Conservation (phyloP, 2,888 invertebrate species). For the Stenodema calcarata region DNA sequence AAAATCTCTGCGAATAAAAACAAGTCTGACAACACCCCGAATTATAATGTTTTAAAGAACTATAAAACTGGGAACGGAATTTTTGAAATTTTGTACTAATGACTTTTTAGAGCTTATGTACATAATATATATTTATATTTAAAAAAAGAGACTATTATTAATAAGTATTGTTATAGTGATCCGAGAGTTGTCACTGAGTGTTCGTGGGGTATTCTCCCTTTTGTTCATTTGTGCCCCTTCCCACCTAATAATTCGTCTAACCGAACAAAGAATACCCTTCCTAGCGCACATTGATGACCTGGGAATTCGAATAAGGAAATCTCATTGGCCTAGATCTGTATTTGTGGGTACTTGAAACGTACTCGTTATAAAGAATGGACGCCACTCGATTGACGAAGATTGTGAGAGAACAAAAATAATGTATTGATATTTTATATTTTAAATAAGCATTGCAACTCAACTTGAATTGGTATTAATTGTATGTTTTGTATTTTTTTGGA, state of each 20-base stretch:
- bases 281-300: background rate
- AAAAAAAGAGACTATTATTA: slow-evolving; percentile 54
- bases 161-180: slow-evolving; percentile 49
- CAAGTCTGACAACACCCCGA: background rate
- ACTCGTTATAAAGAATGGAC: background rate
- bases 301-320: background rate
- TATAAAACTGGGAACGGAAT: background rate
- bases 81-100: slow-evolving; percentile 56
- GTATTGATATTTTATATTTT: no score
- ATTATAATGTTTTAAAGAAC: background rate
- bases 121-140: slow-evolving; percentile 57
- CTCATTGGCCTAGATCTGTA: background rate
- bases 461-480: background rate
- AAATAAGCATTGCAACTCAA: background rate
- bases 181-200: slow-evolving; percentile 31
- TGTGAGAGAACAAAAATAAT: no score
- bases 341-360: background rate
- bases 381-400: background rate
- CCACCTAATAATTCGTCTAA: background rate
- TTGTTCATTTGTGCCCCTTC: background rate
- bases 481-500: background rate
- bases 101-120: slow-evolving; percentile 58
- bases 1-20: background rate
- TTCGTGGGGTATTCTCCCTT: background rate
- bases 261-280: background rate